phyloP scores from a whole-genome alignment of 2,797 vertebrate species.

The Myiotriccus ornatus region DNA sequence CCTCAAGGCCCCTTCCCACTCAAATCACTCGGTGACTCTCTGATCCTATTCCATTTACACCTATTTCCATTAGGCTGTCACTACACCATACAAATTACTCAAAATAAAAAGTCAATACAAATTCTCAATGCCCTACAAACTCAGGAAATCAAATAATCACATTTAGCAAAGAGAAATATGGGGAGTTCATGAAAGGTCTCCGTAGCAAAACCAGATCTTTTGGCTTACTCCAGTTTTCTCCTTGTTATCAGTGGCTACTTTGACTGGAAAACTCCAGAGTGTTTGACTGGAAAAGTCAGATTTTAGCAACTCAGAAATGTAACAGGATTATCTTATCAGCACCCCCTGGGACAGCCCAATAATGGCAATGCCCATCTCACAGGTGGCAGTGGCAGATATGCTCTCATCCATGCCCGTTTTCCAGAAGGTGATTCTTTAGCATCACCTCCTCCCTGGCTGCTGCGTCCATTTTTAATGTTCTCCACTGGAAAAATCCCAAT shows the following conservation, averaged over 20 bases:
- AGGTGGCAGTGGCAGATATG: background rate
- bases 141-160: background rate
- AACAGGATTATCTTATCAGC: background rate
- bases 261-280: background rate
- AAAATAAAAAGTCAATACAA: background rate
- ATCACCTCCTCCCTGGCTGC: background rate
- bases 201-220: background rate
- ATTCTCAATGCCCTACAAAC: background rate
- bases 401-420: background rate
- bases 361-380: background rate
- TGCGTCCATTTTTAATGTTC: background rate
- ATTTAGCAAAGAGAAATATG: background rate
- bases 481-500: background rate
- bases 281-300: background rate
- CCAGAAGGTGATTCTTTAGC: background rate
- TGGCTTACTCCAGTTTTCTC: background rate
- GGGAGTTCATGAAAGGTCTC: background rate
- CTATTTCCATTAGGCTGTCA: background rate
- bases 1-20: background rate
- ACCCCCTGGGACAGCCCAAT: background rate
- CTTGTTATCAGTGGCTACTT: background rate
- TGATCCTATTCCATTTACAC: background rate
- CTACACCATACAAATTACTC: background rate
- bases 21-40: accelerated
- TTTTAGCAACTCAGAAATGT: background rate